Evolutionary conservation across 1,140 invertebrate genomes (phyloP), one percentile per base, ranked within the genome.

Genomic region (Anoplolepis gracilipes): DNA sequence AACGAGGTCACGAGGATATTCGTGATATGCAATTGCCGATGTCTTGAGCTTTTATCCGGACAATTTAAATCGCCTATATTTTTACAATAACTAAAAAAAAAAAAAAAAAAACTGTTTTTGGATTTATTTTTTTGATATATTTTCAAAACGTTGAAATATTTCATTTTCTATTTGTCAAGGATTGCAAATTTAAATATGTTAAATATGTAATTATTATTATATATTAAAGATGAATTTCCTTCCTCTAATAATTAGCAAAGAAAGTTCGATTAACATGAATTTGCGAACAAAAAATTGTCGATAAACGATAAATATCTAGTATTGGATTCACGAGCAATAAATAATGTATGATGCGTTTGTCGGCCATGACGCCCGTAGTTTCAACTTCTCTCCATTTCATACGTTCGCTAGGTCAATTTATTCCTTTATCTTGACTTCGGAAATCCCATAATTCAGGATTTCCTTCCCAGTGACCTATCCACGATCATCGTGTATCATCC

Each of bases 401-500:
- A 42, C n/a, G 70, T 16, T 13, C 30, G 46, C 16, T n/a, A 55
- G 55, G 36, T 76, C 73, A 76, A 76, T 76, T 76, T 76, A 76
- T 76, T 76, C 73, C 55, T 76, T 62, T 76, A 76, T 76, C 73
- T 76, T 55, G 16, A 62, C 73, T 28, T 73, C 70, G 70, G 53
- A 53, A 59, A 57, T 73, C 73, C 36, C 57, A 76, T 76, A 76
- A 76, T 62, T 76, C 36, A 76, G 73, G 33, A 76, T 76, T 76
- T 76, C 73, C 55, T 73, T 61, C 36, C 55, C 57, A 62, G 55
- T 62, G 55, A 62, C 73, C 55, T 42, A 62, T 76, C 73, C 55
- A 62, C 73, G 57, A 55, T 62, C 25, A 62, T 62, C 73, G 57
- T 62, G 33, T 76, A 73, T 73, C 70, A 57, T 5, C 57, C 53